Base-by-base conservation (phyloP, 2,888 invertebrate genomes). In the Hoplodrina ambigua region DNA sequence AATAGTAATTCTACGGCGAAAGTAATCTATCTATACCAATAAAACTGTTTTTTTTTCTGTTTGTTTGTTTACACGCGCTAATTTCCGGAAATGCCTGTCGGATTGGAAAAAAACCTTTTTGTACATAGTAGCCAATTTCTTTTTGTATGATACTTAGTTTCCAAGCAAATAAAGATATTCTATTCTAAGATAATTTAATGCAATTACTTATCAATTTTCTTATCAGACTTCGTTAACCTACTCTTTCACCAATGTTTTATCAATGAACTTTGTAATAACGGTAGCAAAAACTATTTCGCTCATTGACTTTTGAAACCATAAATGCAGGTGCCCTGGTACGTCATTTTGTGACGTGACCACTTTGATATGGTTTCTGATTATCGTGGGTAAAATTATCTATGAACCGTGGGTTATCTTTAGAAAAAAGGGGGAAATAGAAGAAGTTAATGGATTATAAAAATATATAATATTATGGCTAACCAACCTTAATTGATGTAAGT, bases 281-380 rank as follows among this genome's bases (percentile, higher is more conserved):
- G 4, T 30, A 53, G 62, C 44, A 78, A 63, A 64, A 68, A 37
- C 11, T 8, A 56, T 54, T 72, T 52, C 50, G 19, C 7, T 41
- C 20, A 44, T 61, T 60, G 41, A 11, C 37, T 50, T 56, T 56
- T 73, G 25, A 50, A 1, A 65, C 53, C 49, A 74, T 41, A n/a
- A 69, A 37, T 46, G 61, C 80, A 78, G 77, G 69, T 74, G 80
- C 55, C 58, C 69, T 65, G 33, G 64, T 62, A 69, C 52, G 25
- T 54, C 30, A 53, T 8, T 30, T 11, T 0, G 11, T 61, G 46
- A 65, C 50, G 20, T 66, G 54, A 71, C 57, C 50, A 13, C 25
- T 49, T 46, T 13, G 57, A 54, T 37, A 63, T 20, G 25, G 44
- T 49, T 62, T 37, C 53, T 25, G 44, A 50, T 7, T 59, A 52